These are phyloP conservation scores for Dysidea cf. avara DNA, from an alignment of 37 sponge, comb jelly and placozoan genomes.

Conservation along the genomic window DNA sequence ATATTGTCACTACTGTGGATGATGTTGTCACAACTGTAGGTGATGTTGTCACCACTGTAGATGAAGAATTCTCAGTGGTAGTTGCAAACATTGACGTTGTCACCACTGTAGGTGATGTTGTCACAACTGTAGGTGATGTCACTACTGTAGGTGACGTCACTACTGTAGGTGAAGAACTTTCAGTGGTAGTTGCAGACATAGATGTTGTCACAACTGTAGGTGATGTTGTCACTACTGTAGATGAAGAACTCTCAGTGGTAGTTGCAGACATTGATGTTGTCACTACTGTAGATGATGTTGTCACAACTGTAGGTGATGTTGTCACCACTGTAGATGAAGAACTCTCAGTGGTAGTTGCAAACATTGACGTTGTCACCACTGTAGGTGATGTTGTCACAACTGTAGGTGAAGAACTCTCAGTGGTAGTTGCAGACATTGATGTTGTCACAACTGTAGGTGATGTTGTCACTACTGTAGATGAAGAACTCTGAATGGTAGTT, in stretches of 20 bases:
- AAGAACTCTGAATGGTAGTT: background rate
- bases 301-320: background rate
- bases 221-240: background rate
- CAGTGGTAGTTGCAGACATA: background rate
- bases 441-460: background rate
- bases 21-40: background rate
- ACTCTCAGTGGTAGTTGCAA: background rate
- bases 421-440: slow-evolving; percentile 3
- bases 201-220: background rate
- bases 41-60: background rate
- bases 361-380: background rate
- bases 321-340: background rate
- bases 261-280: background rate
- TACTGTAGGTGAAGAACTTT: background rate
- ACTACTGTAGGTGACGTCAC: background rate
- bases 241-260: background rate
- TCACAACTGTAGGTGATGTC: background rate
- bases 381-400: background rate
- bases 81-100: background rate
- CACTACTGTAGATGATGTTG: no score
- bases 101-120: background rate
- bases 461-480: background rate
- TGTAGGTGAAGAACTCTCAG: background rate
- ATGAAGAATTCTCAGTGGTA: background rate
- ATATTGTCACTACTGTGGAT: background rate